A percentile compares a stretch with the other conserved stretches of the same genome.
phyloP scores from a whole-genome alignment of 2,113 vertebrate genomes.

The Azemiops feae region DNA sequence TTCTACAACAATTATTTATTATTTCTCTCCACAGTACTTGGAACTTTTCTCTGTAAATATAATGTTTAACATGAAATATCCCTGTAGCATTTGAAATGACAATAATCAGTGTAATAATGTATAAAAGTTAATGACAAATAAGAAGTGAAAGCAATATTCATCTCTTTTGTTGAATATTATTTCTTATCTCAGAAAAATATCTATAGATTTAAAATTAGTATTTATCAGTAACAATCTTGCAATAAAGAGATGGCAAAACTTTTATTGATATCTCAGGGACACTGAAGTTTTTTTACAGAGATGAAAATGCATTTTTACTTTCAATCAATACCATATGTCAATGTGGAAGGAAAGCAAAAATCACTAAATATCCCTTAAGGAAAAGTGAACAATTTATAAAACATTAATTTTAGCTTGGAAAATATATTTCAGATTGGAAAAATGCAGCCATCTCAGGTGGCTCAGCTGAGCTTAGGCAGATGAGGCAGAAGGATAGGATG shows the following conservation, averaged over 20 bases:
- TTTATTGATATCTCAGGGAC: background rate
- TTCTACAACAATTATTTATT: constrained; percentile 30
- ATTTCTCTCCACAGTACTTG: constrained; percentile 7
- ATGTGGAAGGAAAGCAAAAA: background rate
- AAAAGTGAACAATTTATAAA: background rate
- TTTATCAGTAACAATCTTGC: constrained; percentile 34
- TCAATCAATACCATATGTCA: background rate
- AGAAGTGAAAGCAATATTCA: constrained; percentile 21
- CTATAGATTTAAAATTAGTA: constrained; percentile 15
- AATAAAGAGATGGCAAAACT: constrained; percentile 18
- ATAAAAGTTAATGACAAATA: constrained; percentile 47
- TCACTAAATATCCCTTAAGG: background rate
- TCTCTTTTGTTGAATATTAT: constrained; percentile 47
- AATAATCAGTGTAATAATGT: constrained; percentile 47
- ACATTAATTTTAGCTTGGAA: background rate
- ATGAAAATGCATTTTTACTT: constrained; percentile 21
- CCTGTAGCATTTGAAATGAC: constrained; percentile 47
- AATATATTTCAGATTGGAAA: background rate
- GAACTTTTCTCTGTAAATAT: constrained; percentile 38
- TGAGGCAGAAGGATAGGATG: too few relatives aligned
- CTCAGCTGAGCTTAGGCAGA: too few relatives aligned
- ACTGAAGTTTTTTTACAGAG: background rate
- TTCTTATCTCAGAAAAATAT: constrained; percentile 46
- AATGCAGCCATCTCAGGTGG: too few relatives aligned
- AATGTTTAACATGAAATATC: constrained; percentile 15